Percentiles rank a stretch among this genome's conserved stretches.
Conservation (phyloP, 2,888 invertebrate genomes). For the Argyresthia albistria region DNA sequence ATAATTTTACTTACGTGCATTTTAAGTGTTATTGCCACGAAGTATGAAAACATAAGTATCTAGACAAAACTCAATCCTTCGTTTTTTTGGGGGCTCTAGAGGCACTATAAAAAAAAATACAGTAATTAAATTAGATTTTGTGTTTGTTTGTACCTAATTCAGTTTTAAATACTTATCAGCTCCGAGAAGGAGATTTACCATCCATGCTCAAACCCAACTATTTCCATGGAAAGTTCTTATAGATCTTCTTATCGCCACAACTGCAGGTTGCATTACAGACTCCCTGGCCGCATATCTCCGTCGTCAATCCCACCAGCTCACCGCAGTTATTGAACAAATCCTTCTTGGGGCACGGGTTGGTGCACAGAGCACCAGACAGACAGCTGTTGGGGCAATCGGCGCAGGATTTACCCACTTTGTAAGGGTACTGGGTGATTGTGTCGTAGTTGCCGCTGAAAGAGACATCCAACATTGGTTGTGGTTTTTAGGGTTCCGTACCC, state of each 20-base stretch:
- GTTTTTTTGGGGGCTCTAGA: too few relatives aligned
- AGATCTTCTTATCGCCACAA: constrained; percentile 71
- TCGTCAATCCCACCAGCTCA: constrained; percentile 72
- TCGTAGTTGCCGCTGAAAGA: constrained; percentile 78
- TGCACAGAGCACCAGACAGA: constrained; percentile 77
- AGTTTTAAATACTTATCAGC: too few relatives aligned
- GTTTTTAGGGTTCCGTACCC: too few relatives aligned
- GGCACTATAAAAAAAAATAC: too few relatives aligned
- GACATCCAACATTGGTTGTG: too few relatives aligned
- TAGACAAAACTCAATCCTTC: too few relatives aligned
- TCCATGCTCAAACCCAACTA: constrained; percentile 4
- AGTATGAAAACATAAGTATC: too few relatives aligned
- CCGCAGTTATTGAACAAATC: constrained; percentile 83
- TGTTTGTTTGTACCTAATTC: too few relatives aligned
- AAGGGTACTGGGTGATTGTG: constrained; percentile 75
- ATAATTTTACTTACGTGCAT: too few relatives aligned
- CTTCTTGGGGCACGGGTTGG: constrained; percentile 78
- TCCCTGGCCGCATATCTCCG: constrained; percentile 52
- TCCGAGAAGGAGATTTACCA: too few relatives aligned
- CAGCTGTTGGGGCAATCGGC: constrained; percentile 76
- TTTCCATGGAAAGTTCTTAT: constrained; percentile 32
- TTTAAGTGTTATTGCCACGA: too few relatives aligned
- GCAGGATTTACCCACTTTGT: constrained; percentile 77
- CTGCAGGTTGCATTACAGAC: constrained; percentile 83
- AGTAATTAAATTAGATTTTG: too few relatives aligned